Percentiles rank a stretch among this genome's conserved stretches.
phyloP scores from a whole-genome alignment of 2,797 vertebrate species.

The Coreius guichenoti region DNA sequence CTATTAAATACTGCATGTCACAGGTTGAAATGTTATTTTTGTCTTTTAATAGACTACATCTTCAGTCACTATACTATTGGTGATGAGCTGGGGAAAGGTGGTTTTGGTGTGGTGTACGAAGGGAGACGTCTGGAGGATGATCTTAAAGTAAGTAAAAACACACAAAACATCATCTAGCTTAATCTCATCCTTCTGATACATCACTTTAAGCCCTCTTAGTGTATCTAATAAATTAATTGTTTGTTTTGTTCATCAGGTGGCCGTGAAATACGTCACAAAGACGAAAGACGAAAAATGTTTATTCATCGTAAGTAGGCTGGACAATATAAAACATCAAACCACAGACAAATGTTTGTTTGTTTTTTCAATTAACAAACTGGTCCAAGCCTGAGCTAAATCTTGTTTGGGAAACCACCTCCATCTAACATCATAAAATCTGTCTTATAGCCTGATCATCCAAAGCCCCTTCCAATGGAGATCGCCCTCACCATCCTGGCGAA shows the following conservation, averaged over 20 bases:
- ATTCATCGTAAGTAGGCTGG: no score
- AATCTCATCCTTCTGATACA: no score
- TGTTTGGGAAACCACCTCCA: not conserved
- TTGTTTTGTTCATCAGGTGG: no score
- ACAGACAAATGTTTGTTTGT: no score
- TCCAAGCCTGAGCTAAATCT: no score
- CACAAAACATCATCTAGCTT: not conserved
- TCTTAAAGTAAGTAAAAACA: not conserved
- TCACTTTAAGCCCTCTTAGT: no score
- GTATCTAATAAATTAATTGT: no score
- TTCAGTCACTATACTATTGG: not conserved
- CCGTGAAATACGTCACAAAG: no score
- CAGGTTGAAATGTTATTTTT: not conserved
- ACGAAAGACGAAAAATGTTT: no score
- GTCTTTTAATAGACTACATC: constrained; percentile 7
- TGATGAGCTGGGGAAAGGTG: constrained; percentile 10
- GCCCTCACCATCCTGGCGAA: not conserved
- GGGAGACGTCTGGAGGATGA: not conserved
- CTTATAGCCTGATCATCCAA: constrained; percentile 2
- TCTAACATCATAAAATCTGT: not conserved
- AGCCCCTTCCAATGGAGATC: not conserved
- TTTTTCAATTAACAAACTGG: no score
- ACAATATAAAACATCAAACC: not conserved
- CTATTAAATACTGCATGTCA: no score
- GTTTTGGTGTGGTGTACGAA: not conserved